These are phyloP conservation scores for Criorhina ranunculi DNA, from an alignment of 2,888 invertebrate species.

Conservation along the genomic window DNA sequence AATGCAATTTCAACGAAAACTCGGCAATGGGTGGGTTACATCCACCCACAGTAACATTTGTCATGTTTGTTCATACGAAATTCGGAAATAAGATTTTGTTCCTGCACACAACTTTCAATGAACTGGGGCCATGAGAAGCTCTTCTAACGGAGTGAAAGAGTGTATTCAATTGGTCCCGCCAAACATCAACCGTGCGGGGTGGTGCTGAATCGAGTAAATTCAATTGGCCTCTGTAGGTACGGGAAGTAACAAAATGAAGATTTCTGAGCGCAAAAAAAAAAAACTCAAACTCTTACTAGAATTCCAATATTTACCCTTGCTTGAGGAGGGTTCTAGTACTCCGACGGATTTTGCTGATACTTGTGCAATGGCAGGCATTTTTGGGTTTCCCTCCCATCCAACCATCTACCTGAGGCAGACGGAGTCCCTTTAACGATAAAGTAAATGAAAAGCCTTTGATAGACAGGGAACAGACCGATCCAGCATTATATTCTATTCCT, in stretches of 20 bases:
- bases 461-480: not conserved
- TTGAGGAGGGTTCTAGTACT: not conserved
- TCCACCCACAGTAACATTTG: slow-evolving; percentile 25
- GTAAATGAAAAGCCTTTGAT: slow-evolving; percentile 6
- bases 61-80: slow-evolving; percentile 32
- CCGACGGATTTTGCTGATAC: slow-evolving; percentile 12
- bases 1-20: slow-evolving; percentile 58
- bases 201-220: slow-evolving; percentile 45
- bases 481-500: not conserved
- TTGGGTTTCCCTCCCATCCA: not conserved
- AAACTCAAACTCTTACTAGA: not conserved
- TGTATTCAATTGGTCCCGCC: slow-evolving; percentile 12
- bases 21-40: not conserved
- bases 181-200: not conserved
- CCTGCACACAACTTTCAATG: slow-evolving; percentile 21
- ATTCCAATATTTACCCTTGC: slow-evolving; percentile 39
- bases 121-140: not conserved
- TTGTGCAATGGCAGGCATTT: slow-evolving; percentile 32
- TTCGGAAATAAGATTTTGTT: slow-evolving; percentile 55
- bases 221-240: slow-evolving; percentile 1
- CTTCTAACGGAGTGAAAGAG: not conserved
- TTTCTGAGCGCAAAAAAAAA: not conserved
- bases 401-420: not conserved
- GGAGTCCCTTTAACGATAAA: not conserved
- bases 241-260: not conserved